Conservation (phyloP, 2,797 vertebrate genomes). For the Odontamblyopus rebecca region DNA sequence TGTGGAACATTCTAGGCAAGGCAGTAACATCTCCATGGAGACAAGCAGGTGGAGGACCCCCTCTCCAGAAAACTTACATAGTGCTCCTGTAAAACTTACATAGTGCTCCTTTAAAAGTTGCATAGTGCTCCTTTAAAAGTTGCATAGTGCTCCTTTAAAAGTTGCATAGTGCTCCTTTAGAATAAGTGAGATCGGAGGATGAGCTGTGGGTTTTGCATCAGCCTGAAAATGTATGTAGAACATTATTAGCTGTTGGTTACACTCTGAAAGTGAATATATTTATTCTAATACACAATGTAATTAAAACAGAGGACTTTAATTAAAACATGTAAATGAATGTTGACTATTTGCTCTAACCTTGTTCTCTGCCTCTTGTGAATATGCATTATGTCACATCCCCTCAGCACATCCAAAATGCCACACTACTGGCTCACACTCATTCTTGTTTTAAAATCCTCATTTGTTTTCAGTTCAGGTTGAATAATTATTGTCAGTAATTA, state of each 20-base stretch:
- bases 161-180: too few species aligned
- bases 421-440: neutral
- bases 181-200: too few species aligned
- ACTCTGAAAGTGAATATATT: neutral
- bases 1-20: too few species aligned
- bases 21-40: too few species aligned
- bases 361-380: neutral
- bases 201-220: too few species aligned
- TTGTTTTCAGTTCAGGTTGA: conserved; percentile 1
- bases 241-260: neutral
- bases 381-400: neutral
- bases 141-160: too few species aligned
- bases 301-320: conserved; percentile 2
- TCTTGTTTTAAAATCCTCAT: neutral
- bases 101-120: too few species aligned
- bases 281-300: neutral
- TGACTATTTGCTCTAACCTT: conserved; percentile 1
- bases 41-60: too few species aligned
- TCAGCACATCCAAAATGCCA: neutral
- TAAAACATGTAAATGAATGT: conserved; percentile 3
- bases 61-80: too few species aligned
- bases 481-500: conserved; percentile 8
- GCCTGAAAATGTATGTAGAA: neutral
- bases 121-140: too few species aligned
- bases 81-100: too few species aligned